Conservation (phyloP, 2,888 invertebrate species). For the Cybosia mesomella region DNA sequence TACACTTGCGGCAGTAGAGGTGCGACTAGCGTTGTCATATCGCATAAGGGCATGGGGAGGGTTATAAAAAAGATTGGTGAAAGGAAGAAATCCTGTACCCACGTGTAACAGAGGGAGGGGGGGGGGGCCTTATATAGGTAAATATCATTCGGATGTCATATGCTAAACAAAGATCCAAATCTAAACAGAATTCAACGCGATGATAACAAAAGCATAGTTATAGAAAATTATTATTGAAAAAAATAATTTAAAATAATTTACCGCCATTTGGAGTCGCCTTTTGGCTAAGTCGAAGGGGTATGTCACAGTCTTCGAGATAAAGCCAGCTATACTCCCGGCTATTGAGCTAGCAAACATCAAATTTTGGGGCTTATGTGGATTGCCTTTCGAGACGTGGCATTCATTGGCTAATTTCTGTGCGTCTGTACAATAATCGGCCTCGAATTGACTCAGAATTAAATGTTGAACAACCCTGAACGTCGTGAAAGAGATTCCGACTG, state of each 20-base stretch:
- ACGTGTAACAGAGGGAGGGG: no score
- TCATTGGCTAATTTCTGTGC: not conserved
- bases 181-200: no score
- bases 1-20: no score
- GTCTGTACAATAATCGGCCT: not conserved
- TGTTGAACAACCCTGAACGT: constrained; percentile 71
- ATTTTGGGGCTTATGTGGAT: constrained; percentile 55
- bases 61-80: no score
- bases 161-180: no score
- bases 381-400: constrained; percentile 20
- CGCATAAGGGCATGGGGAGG: no score
- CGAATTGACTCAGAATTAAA: constrained; percentile 45
- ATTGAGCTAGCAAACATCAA: constrained; percentile 73
- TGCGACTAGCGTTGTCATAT: no score
- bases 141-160: no score
- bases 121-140: no score
- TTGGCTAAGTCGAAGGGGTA: constrained; percentile 96
- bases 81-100: no score
- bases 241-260: constrained; percentile 36
- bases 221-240: no score
- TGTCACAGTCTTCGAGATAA: constrained; percentile 91
- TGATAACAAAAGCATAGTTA: no score
- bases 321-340: constrained; percentile 91
- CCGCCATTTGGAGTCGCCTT: constrained; percentile 94
- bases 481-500: constrained; percentile 73